Percentiles rank a stretch among this genome's conserved stretches.
Conservation (phyloP, 2,113 vertebrate species). For the Cottus gobio region DNA sequence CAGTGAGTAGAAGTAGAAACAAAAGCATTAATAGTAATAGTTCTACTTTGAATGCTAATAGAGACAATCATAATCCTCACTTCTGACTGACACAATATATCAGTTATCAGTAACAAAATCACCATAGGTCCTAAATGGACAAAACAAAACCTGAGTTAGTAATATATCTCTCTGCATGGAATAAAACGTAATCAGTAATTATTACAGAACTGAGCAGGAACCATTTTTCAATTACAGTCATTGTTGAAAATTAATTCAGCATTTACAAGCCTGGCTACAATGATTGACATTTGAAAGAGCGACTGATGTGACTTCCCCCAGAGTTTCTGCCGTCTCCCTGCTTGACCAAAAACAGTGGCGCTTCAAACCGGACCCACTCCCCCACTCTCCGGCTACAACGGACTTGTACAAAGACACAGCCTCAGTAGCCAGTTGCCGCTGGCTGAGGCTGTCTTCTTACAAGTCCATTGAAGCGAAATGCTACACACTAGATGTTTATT, state of each 20-base stretch:
- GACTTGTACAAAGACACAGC: background rate
- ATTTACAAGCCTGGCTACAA: background rate
- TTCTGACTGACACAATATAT: background rate
- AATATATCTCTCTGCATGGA: background rate
- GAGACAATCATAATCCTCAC: background rate
- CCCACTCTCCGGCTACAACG: background rate
- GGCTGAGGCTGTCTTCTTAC: too few species aligned
- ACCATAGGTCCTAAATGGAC: background rate
- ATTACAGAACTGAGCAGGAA: background rate
- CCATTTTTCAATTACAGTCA: background rate
- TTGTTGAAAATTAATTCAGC: background rate
- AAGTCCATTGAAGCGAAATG: conserved; percentile 2
- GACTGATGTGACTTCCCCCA: background rate
- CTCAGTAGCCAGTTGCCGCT: background rate
- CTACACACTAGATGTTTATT: conserved; percentile 6
- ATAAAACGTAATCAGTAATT: background rate
- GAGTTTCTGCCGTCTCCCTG: background rate
- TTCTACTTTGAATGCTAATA: background rate
- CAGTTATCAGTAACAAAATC: background rate
- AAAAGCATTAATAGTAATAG: background rate
- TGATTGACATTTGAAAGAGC: conserved; percentile 10
- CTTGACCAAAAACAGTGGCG: conserved; percentile 27
- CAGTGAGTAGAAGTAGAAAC: background rate
- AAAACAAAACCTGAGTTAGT: background rate
- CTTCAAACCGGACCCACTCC: conserved; percentile 6